Evolutionary conservation across 2,797 vertebrate genomes (phyloP), one percentile per base, ranked within the genome.

Genomic region (Brachyalestes nurse): DNA sequence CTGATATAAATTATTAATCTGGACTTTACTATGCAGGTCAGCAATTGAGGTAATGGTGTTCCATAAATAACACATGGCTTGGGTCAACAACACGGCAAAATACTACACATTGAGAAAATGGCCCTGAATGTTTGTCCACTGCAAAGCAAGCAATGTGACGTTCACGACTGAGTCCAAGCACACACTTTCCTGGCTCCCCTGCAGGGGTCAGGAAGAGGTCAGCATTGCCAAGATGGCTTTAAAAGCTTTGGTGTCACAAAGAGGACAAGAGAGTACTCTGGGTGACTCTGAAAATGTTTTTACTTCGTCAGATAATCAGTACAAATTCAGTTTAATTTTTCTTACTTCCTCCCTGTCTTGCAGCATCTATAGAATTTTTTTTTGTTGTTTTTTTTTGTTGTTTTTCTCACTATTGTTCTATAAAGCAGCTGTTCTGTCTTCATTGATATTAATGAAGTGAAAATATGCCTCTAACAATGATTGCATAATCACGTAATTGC

Each of bases 71-170:
- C 45, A 62, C 58, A 45, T 28, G 77, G 77, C 60, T 80, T 72
- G 77, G 77, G 77, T 72, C 53, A 82, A 77, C 78, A 75, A 51
- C 75, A 75, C 74, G 61, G 34, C 34, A 73, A 38, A 64, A 64
- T 73, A 64, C 57, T 75, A 75, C 58, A 45, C 42, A 25, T 72
- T 76, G 58, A 64, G 80, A 79, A 78, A 83, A 62, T 49, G 45
- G 53, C 16, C 34, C 16, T 60, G 64, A n/a, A 61, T 38, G 40
- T 47, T 65, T 61, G 61, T 55, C 25, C 47, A 19, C 70, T 75
- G 38, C 72, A 78, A 75, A 81, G 45, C 42, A 58, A 55, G 19
- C 70, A n/a, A 13, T 38, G 13, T 10, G 10, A 57, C 21, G 51
- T 57, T 25, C 17, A 28, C 57, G 51, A 17, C 57, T 25, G 51